phyloP scores from a whole-genome alignment of 2,888 invertebrate genomes.

The Lapara coniferarum region DNA sequence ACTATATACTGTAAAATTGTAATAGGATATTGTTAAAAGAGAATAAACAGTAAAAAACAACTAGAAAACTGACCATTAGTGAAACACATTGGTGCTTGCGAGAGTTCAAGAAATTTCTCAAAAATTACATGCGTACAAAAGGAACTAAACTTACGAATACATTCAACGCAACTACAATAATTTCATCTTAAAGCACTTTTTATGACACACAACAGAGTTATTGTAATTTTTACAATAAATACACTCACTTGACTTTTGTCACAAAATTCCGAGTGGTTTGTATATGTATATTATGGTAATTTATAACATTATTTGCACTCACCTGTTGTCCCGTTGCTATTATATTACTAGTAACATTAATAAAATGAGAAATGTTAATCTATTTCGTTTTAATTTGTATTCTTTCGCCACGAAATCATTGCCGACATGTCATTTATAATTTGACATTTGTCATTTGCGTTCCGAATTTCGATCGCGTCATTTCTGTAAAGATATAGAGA shows the following conservation, averaged over 20 bases:
- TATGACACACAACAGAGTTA: not conserved
- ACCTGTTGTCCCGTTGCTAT: conserved; percentile 1
- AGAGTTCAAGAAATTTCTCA: not conserved
- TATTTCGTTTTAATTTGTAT: conserved; percentile 35
- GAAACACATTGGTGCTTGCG: too few species aligned
- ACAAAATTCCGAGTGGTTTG: not conserved
- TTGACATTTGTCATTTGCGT: conserved; percentile 15
- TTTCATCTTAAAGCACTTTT: not conserved
- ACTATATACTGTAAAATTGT: too few species aligned
- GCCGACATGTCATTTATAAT: conserved; percentile 46
- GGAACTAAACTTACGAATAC: not conserved
- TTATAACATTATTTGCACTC: not conserved
- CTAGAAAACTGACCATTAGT: too few species aligned
- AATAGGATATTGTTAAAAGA: too few species aligned
- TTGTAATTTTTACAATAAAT: conserved; percentile 9
- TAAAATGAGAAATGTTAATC: conserved; percentile 10
- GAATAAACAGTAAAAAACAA: too few species aligned
- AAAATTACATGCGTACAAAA: not conserved
- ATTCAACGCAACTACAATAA: not conserved
- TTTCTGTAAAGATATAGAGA: too few species aligned
- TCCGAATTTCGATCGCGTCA: not conserved
- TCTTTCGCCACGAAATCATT: conserved; percentile 62
- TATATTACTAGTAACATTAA: conserved; percentile 13
- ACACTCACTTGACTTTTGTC: not conserved
- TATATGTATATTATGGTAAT: not conserved